These are phyloP conservation scores for Tupaia tana DNA, from an alignment of 2,113 vertebrate genomes.

Conservation along the genomic window DNA sequence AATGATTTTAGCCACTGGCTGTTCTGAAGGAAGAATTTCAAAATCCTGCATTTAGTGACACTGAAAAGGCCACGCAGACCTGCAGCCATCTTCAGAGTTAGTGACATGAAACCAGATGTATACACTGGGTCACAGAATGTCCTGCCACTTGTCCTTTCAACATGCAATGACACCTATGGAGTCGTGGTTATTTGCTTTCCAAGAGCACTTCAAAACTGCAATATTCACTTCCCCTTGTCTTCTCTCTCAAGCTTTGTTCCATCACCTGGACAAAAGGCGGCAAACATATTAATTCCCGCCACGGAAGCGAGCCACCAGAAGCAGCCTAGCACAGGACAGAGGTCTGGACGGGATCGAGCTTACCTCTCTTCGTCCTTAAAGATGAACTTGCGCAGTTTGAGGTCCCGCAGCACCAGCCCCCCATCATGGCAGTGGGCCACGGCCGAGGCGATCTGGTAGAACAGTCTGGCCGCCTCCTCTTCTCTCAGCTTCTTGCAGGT, in stretches of 20 bases:
- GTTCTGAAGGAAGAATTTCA: neutral
- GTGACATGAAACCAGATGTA: neutral
- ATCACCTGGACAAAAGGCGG: neutral
- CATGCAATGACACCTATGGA: neutral
- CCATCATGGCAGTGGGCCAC: conserved; percentile 99
- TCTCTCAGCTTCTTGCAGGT: conserved; percentile 99
- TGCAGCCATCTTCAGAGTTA: neutral
- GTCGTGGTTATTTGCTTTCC: fast-evolving
- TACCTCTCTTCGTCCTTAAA: conserved; percentile 98
- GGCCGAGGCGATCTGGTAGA: conserved; percentile 97
- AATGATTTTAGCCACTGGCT: neutral
- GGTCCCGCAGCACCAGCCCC: conserved; percentile 97
- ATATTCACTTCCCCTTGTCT: neutral
- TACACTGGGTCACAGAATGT: neutral
- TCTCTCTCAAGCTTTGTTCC: neutral
- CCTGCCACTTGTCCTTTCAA: neutral
- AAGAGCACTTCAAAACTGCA: neutral
- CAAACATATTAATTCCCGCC: too few relatives aligned
- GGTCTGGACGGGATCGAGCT: conserved; percentile 50
- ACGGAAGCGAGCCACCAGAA: fast-evolving
- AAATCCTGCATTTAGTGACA: neutral
- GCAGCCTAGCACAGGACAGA: fast-evolving
- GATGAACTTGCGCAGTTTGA: conserved; percentile 99
- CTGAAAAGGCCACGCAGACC: neutral
- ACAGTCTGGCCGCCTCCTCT: conserved; percentile 97